Base-by-base conservation (phyloP, 2,113 vertebrate species). In the Strix aluco region DNA sequence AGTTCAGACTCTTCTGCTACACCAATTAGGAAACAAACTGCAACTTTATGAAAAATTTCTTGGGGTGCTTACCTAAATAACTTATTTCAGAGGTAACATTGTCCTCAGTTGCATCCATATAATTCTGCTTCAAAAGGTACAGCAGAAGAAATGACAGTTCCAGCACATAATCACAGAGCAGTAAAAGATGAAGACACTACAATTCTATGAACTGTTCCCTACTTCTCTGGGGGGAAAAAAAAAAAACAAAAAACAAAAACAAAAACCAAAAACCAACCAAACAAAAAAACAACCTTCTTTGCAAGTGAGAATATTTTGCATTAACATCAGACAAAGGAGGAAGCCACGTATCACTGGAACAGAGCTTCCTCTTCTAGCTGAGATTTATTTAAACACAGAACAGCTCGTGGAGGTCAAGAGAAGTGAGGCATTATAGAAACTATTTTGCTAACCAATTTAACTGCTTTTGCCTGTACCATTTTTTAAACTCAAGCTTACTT, bases 281-380 rank as follows among this genome's bases (percentile, higher is more conserved):
- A 47, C 46, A 47, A 47, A 5, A 20, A 19, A 17, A 2, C 6
- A 44, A 58, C 2, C 34, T 84, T 47, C 40, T 84, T 58, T 73
- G 67, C 59, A 74, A 92, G 82, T 47, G n/a, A 67, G 83, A 93
- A 88, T 61, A 74, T 67, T 92, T 91, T 92, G 58, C 77, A 78
- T 82, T 74, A 86, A 51, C 46, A 74, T 78, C 86, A 94, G 92
- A 73, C 70, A 84, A 92, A 89, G 91, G 42, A 86, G 75, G 81
- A 91, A 96, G 81, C 34, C 85, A 47, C 77, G 79, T 44, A 59
- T 67, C 0, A 3, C 61, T 91, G 78, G 52, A 61, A 57, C 73
- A 81, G 72, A 67, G 69, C 38, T 92, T 61, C 86, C 72, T 86
- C 63, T 80, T 78, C 51, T 23, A 51, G 59, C 73, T 82, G 87